These are phyloP conservation scores for Gymnarchus niloticus DNA, from an alignment of 2,113 vertebrate genomes.

Conservation along the genomic window DNA sequence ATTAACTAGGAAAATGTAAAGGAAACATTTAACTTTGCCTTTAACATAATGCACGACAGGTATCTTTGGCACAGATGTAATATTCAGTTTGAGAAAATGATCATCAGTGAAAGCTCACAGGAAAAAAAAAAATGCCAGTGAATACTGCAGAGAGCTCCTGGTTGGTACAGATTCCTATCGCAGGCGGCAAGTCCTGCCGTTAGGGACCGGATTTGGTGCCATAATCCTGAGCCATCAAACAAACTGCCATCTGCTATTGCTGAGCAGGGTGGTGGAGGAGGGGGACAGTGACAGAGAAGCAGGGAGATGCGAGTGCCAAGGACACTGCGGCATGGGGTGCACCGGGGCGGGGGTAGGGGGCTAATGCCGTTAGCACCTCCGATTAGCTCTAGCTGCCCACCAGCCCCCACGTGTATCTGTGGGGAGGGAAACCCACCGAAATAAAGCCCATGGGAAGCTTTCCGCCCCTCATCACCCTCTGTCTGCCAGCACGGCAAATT, in stretches of 20 bases:
- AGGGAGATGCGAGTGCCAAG: constrained; percentile 64
- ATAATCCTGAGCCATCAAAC: constrained; percentile 72
- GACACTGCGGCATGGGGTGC: constrained; percentile 59
- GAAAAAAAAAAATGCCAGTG: not conserved
- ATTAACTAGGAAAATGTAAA: not conserved
- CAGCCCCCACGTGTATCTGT: not conserved
- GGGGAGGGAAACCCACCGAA: not conserved
- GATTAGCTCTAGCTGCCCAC: not conserved
- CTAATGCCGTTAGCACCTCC: not conserved
- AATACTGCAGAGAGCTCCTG: not conserved
- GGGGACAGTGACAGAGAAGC: constrained; percentile 42
- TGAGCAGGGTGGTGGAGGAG: not conserved
- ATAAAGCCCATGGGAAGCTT: not conserved
- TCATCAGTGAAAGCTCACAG: not conserved
- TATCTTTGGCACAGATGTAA: not conserved
- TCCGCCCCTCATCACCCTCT: not conserved
- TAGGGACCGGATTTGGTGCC: constrained; percentile 61
- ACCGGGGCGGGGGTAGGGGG: not conserved
- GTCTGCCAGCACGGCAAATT: not conserved
- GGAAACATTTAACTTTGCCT: not conserved
- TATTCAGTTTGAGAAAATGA: not conserved
- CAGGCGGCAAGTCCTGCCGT: constrained; percentile 64
- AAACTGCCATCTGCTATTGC: constrained; percentile 72
- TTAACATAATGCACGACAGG: not conserved
- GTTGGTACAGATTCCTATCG: constrained; percentile 52